phyloP scores from a whole-genome alignment of 2,888 invertebrate genomes.

The Lamellibrachia satsuma region DNA sequence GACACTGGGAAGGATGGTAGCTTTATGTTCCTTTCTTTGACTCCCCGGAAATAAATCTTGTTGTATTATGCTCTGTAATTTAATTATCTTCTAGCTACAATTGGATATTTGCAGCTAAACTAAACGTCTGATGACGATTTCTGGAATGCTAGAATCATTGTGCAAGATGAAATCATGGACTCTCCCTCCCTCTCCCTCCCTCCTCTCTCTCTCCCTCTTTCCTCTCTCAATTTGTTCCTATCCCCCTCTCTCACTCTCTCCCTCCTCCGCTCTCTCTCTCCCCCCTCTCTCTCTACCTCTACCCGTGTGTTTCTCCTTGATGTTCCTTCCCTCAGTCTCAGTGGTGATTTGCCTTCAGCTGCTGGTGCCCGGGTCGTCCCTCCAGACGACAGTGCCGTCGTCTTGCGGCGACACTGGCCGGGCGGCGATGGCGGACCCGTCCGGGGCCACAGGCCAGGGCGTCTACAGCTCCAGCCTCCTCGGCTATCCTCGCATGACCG shows the following conservation, averaged over 20 bases:
- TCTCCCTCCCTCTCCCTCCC: neutral
- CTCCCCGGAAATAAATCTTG: neutral
- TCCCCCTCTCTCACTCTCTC: slow-evolving; percentile 19
- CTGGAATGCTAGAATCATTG: too few species aligned
- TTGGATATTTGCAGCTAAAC: neutral
- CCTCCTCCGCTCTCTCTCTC: neutral
- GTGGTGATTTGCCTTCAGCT: neutral
- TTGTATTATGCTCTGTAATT: neutral
- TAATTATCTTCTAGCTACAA: neutral
- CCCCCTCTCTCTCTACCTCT: slow-evolving; percentile 1
- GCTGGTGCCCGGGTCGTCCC: neutral
- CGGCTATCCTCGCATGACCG: slow-evolving; percentile 80
- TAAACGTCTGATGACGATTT: too few species aligned
- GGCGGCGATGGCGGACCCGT: slow-evolving; percentile 55
- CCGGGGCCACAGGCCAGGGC: slow-evolving; percentile 65
- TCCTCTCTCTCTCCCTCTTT: neutral
- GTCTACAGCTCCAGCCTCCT: slow-evolving; percentile 79
- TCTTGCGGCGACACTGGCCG: neutral
- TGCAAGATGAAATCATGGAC: too few species aligned
- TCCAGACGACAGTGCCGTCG: neutral
- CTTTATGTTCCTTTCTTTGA: neutral
- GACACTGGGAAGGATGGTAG: neutral
- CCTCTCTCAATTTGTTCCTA: neutral
- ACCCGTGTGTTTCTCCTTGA: too few species aligned
- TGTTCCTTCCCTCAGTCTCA: neutral